Percentiles rank a stretch among this genome's conserved stretches.
phyloP scores from a whole-genome alignment of 2,888 invertebrate genomes.

The Drosophila tanythrix region DNA sequence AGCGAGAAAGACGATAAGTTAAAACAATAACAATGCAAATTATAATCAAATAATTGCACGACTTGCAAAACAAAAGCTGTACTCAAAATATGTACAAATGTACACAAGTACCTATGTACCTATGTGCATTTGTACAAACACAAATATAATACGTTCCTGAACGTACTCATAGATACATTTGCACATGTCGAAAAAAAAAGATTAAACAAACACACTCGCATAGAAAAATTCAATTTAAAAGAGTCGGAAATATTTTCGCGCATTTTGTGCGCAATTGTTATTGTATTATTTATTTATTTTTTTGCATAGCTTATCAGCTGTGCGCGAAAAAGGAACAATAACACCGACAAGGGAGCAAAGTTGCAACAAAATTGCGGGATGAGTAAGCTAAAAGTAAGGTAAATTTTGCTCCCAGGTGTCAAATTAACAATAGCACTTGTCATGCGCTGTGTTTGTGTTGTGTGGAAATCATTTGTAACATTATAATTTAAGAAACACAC shows the following conservation, averaged over 20 bases:
- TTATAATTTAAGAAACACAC: background rate
- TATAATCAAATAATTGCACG: constrained; percentile 79
- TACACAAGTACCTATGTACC: background rate
- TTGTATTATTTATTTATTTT: constrained; percentile 13
- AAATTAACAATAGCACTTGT: background rate
- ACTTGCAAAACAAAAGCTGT: constrained; percentile 64
- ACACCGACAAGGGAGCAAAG: constrained; percentile 4
- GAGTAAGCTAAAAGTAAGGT: constrained; percentile 26
- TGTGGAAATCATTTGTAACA: constrained; percentile 23
- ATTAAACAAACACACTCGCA: constrained; percentile 24
- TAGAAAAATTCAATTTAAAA: constrained; percentile 34
- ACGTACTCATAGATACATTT: constrained; percentile 63
- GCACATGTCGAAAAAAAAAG: constrained; percentile 12
- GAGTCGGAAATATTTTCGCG: constrained; percentile 45
- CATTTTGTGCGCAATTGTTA: constrained; percentile 13
- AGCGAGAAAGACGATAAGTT: constrained; percentile 16
- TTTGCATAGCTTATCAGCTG: constrained; percentile 39
- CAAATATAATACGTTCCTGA: constrained; percentile 60
- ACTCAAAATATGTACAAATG: constrained; percentile 25
- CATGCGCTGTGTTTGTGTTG: background rate
- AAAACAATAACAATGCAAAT: constrained; percentile 68
- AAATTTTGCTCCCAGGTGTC: constrained; percentile 8
- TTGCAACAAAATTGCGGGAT: constrained; percentile 11
- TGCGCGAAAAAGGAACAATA: constrained; percentile 13
- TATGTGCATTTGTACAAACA: constrained; percentile 10